A percentile compares a stretch with the other conserved stretches of the same genome.
These are phyloP conservation scores for Archocentrus centrarchus DNA, from an alignment of 2,113 vertebrate genomes.

Conservation along the genomic window DNA sequence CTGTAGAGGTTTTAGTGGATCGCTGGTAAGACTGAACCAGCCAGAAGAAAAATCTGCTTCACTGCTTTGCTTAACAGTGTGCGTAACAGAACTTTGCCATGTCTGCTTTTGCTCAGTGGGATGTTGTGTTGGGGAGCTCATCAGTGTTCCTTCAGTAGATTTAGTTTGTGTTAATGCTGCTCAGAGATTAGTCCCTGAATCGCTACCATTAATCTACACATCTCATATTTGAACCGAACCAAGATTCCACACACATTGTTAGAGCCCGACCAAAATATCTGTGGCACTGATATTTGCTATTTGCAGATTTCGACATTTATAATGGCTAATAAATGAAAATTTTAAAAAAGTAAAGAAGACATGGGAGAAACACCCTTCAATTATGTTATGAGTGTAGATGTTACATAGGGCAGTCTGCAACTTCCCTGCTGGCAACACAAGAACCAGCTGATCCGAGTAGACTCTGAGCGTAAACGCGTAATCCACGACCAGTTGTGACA, in stretches of 20 bases:
- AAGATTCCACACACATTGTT: not conserved
- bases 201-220: not conserved
- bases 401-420: not conserved
- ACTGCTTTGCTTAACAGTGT: constrained; percentile 4
- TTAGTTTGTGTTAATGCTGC: constrained; percentile 1
- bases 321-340: not conserved
- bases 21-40: constrained; percentile 33
- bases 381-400: not conserved
- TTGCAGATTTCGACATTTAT: not conserved
- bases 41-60: constrained; percentile 1
- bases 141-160: not conserved
- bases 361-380: not conserved
- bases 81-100: not conserved
- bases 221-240: not conserved
- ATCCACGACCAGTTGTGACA: not conserved
- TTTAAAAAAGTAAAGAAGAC: not conserved
- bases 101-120: constrained; percentile 8
- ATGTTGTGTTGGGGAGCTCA: constrained; percentile 3
- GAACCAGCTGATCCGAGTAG: not conserved
- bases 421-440: not conserved
- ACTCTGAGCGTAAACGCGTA: not conserved
- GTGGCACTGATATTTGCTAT: not conserved
- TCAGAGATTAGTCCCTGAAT: not conserved
- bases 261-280: not conserved
- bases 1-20: constrained; percentile 51